These are phyloP conservation scores for Heliconius hermathena DNA, from an alignment of 1,140 invertebrate genomes.

Conservation along the genomic window DNA sequence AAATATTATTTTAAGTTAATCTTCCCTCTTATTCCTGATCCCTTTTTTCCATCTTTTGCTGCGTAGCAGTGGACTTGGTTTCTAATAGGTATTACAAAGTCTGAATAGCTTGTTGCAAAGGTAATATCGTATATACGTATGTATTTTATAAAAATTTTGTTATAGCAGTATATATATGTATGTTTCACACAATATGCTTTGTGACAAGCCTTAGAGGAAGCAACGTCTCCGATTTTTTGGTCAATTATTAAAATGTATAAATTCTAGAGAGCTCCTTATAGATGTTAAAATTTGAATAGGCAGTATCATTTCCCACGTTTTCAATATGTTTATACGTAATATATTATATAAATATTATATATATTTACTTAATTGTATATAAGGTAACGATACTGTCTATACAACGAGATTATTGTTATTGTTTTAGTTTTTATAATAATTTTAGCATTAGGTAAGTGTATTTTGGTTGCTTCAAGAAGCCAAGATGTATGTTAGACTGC, in stretches of 20 bases:
- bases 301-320: slow-evolving; percentile 64
- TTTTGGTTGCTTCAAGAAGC: slow-evolving; percentile 80
- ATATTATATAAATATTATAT: slow-evolving; percentile 25
- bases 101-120: slow-evolving; percentile 77
- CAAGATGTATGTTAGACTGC: slow-evolving; percentile 81
- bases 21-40: background rate
- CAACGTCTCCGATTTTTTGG: slow-evolving; percentile 52
- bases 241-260: slow-evolving; percentile 67
- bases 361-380: slow-evolving; percentile 17
- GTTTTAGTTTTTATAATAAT: slow-evolving; percentile 71
- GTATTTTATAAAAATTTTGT: slow-evolving; percentile 55
- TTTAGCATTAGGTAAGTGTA: slow-evolving; percentile 79
- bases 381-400: slow-evolving; percentile 73
- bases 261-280: slow-evolving; percentile 72
- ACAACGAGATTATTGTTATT: slow-evolving; percentile 53
- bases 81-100: slow-evolving; percentile 70
- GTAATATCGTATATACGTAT: slow-evolving; percentile 63
- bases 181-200: slow-evolving; percentile 55
- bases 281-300: slow-evolving; percentile 73
- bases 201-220: slow-evolving; percentile 66
- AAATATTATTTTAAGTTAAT: slow-evolving; percentile 14
- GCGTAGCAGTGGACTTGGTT: slow-evolving; percentile 80
- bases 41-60: slow-evolving; percentile 53
- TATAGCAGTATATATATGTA: slow-evolving; percentile 52
- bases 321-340: slow-evolving; percentile 22